These are phyloP conservation scores for Ormyrus labotus DNA, from an alignment of 2,888 invertebrate species.

Conservation along the genomic window DNA sequence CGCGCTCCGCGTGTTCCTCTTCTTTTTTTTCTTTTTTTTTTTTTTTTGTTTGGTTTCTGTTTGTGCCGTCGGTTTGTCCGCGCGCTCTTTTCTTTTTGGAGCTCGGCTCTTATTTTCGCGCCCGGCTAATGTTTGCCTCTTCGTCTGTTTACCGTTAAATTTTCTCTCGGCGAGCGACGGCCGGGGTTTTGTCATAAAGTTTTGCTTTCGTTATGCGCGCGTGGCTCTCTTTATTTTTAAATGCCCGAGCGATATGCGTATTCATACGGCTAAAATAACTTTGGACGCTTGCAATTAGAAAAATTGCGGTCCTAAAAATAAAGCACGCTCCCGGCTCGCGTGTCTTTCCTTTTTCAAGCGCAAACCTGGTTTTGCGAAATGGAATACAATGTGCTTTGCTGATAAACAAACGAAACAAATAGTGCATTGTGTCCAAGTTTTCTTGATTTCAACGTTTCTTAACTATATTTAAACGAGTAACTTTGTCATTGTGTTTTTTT, in stretches of 20 bases:
- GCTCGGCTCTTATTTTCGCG: slow-evolving; percentile 10
- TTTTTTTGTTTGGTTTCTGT: background rate
- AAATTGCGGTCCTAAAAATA: slow-evolving; percentile 7
- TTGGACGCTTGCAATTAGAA: slow-evolving; percentile 32
- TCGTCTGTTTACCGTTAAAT: slow-evolving; percentile 1
- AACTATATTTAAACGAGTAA: no score
- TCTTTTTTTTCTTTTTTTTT: background rate
- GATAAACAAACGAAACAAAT: no score
- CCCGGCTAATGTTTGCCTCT: slow-evolving; percentile 3
- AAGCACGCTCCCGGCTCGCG: no score
- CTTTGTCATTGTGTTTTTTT: no score
- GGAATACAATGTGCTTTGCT: no score
- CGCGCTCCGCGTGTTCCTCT: background rate
- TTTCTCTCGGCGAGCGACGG: slow-evolving; percentile 2
- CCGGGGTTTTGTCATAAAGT: slow-evolving; percentile 25
- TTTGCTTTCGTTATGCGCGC: slow-evolving; percentile 24
- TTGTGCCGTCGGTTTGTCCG: background rate
- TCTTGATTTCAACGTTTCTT: no score
- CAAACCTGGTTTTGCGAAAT: background rate
- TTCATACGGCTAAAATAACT: slow-evolving; percentile 40
- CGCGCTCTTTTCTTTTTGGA: background rate
- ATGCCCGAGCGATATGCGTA: slow-evolving; percentile 38
- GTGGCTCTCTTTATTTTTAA: slow-evolving; percentile 45
- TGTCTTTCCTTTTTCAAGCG: background rate
- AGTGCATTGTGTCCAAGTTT: no score